Conservation (phyloP, 2,113 vertebrate genomes). For the Nannobrachium achirus region DNA sequence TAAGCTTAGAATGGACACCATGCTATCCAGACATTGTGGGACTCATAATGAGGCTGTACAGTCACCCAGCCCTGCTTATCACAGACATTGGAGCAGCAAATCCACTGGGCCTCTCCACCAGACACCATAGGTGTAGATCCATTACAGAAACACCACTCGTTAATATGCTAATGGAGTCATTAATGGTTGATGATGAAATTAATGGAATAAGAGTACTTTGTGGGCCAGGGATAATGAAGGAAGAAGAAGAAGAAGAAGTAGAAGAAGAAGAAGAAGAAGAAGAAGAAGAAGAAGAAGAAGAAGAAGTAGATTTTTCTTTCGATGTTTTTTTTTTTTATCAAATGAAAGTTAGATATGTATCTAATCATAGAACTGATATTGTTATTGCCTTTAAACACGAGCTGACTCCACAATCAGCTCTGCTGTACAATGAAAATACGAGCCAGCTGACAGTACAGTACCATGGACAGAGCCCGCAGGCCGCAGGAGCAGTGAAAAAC, state of each 20-base stretch:
- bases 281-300: conserved; percentile 15
- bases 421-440: background rate
- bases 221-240: conserved; percentile 25
- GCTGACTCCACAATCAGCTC: background rate
- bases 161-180: conserved; percentile 76
- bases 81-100: conserved; percentile 54
- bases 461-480: background rate
- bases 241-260: conserved; percentile 15
- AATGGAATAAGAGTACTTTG: conserved; percentile 64
- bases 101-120: conserved; percentile 58
- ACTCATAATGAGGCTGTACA: conserved; percentile 56
- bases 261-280: conserved; percentile 16
- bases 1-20: conserved; percentile 25
- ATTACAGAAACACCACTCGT: conserved; percentile 69
- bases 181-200: conserved; percentile 65
- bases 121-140: conserved; percentile 59
- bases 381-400: too few relatives aligned
- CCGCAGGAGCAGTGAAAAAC: too few relatives aligned
- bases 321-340: background rate
- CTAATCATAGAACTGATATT: too few relatives aligned
- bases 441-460: conserved; percentile 44
- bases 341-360: background rate
- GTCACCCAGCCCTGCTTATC: conserved; percentile 60
- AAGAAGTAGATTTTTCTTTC: background rate
- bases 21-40: conserved; percentile 46